Evolutionary conservation across 2,113 vertebrate genomes (phyloP), one percentile per base, ranked within the genome.

Genomic region (Tautogolabrus adspersus): DNA sequence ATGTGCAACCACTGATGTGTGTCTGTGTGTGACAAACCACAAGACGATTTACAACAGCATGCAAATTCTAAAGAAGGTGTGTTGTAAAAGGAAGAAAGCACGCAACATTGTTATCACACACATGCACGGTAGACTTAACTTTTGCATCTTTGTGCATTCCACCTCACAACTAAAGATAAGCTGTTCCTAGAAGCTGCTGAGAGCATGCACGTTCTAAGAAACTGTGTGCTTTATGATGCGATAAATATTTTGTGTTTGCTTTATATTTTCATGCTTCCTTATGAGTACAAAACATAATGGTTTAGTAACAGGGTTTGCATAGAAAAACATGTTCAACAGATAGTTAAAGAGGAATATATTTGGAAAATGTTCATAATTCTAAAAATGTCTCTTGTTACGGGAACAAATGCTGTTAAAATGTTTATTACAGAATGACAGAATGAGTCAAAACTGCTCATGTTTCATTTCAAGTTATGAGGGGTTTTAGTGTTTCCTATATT

Each of bases 401-500:
- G 66, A 73, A 73, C 13, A 60, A 76, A 86, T 49, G 11, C 23
- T 40, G 5, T 46, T 67, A 3, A n/a, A 61, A 21, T 26, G 12
- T 46, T 54, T 46, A 44, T 40, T 58, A 8, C 9, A 19, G 49
- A 9, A 51, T 51, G 49, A 10, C 37, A 71, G 59, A 77, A 78
- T 82, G 52, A 86, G 84, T 85, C 81, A 66, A 78, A 62, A 16
- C 21, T 30, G 8, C 16, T 1, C 0, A 26, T 49, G 40, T 65
- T 21, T 73, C 2, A 49, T 65, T 47, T 80, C 9, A 40, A 2
- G 59, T 34, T 13, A 11, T 9, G 44, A 83, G 38, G 3, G 13
- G 49, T 83, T 85, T 74, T 55, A 16, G 71, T 51, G 46, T 91
- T 87, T 73, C 78, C 86, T 42, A 71, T 37, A 51, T 91, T 90